Percentiles rank a stretch among this genome's conserved stretches.
Conservation (phyloP, 1,140 invertebrate genomes). For the Panulirus ornatus region DNA sequence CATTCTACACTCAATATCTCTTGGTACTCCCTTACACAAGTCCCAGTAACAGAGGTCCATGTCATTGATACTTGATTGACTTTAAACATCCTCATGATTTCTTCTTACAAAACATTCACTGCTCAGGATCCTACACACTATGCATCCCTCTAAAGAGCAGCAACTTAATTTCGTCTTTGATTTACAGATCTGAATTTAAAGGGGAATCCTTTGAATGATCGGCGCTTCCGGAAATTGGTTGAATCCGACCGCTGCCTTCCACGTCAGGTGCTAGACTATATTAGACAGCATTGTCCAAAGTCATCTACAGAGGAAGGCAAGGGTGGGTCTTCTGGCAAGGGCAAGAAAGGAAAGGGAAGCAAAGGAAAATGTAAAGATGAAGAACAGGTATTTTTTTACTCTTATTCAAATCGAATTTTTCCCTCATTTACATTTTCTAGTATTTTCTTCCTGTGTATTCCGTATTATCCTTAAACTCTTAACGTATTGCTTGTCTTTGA, state of each 20-base stretch:
- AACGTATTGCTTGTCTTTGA: no score
- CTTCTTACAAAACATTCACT: no score
- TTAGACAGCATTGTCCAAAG: conserved; percentile 81
- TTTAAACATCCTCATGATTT: no score
- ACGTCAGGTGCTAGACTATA: conserved; percentile 85
- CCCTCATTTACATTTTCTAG: neutral
- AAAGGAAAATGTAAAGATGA: conserved; percentile 56
- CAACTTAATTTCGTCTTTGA: no score
- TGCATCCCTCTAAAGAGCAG: no score
- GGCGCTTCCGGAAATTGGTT: conserved; percentile 85
- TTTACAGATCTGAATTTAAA: conserved; percentile 81
- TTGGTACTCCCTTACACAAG: no score
- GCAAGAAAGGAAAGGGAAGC: conserved; percentile 54
- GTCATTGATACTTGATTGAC: no score
- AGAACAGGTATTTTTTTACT: conserved; percentile 42
- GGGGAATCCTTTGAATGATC: conserved; percentile 86
- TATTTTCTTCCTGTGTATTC: neutral
- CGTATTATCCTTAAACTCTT: no score
- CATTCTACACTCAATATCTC: no score
- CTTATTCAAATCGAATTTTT: no score
- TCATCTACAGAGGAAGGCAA: neutral
- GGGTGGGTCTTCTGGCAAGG: conserved; percentile 11
- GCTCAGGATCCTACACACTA: no score
- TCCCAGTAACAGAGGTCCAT: no score
- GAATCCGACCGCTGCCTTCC: conserved; percentile 82